phyloP scores from a whole-genome alignment of 2,888 invertebrate genomes.

The Eutolmus rufibarbis region DNA sequence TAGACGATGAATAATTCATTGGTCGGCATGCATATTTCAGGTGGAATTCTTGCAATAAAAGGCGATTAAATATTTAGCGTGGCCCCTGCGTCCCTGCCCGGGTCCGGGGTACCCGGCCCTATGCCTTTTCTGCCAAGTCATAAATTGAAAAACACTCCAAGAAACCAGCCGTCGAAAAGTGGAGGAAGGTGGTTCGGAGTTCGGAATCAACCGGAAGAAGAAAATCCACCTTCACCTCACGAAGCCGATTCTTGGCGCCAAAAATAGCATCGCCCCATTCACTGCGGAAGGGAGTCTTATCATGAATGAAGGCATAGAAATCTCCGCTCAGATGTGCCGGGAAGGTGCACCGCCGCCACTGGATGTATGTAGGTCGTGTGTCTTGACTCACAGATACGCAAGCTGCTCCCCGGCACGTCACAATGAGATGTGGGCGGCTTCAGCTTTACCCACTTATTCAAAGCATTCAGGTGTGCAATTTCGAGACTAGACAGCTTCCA shows the following conservation, averaged over 20 bases:
- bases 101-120: not conserved
- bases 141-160: slow-evolving; percentile 7
- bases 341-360: not conserved
- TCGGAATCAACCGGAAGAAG: not conserved
- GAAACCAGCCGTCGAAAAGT: slow-evolving; percentile 35
- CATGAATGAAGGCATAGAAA: slow-evolving; percentile 40
- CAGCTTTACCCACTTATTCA: slow-evolving; percentile 39
- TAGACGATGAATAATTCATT: slow-evolving; percentile 61
- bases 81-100: slow-evolving; percentile 37
- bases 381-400: slow-evolving; percentile 27
- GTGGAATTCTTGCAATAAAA: slow-evolving; percentile 61
- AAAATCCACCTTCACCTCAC: not conserved
- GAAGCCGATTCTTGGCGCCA: not conserved
- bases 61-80: slow-evolving; percentile 60
- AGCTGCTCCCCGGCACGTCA: slow-evolving; percentile 14
- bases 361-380: slow-evolving; percentile 27
- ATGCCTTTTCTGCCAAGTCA: not conserved
- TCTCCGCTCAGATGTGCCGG: slow-evolving; percentile 15
- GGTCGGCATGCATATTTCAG: slow-evolving; percentile 61
- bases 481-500: slow-evolving; percentile 43
- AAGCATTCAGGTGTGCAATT: slow-evolving; percentile 44
- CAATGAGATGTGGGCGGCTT: slow-evolving; percentile 43
- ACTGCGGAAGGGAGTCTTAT: slow-evolving; percentile 8
- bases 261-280: slow-evolving; percentile 32
- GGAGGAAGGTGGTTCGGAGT: not conserved